Base-by-base conservation (phyloP, 2,113 vertebrate genomes). In the Pardalotus punctatus region DNA sequence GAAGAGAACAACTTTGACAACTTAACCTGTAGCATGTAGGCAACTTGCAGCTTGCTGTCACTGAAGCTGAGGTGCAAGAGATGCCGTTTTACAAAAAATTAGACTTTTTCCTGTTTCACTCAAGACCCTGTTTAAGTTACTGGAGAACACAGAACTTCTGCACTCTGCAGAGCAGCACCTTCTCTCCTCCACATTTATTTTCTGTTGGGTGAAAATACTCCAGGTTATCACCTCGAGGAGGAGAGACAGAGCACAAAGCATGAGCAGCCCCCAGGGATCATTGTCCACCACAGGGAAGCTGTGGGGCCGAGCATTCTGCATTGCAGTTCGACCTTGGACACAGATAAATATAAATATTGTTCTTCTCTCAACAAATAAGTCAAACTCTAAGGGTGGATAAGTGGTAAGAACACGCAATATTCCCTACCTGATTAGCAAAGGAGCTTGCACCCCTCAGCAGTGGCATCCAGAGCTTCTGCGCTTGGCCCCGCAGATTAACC, bases 281-380 rank as follows among this genome's bases (percentile, higher is more conserved):
- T 25, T 7, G 50, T 23, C 3, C 31, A 54, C 25, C 12, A 40
- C 23, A 6, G 42, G n/a, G n/a, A n/a, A n/a, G n/a, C n/a, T n/a
- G n/a, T n/a, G 1, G 60, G 24, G 42, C 76, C 16, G 5, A 53
- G 67, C 47, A 12, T 8, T 7, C 28, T 7, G 28, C 29, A 18
- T 11, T 3, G 7, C 12, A 28, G 29, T 19, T 25, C 0, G 0
- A 8, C 6, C 16, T 36, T 0, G 0, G 56, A 64, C 6, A 19
- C 38, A 74, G n/a, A 36, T 31, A 67, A 25, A 54, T 54, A 31
- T 2, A 50, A 65, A 62, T 16, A 21, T 2, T 51, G 17, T 12
- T 64, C 27, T 70, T 25, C 20, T 73, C 38, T 48, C 36, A 57
- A 53, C 6, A 81, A 65, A 10, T 16, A 47, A 31, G 38, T 17